These are phyloP conservation scores for Pyrrhura leucotis DNA, from an alignment of 2,797 vertebrate genomes.

Conservation along the genomic window DNA sequence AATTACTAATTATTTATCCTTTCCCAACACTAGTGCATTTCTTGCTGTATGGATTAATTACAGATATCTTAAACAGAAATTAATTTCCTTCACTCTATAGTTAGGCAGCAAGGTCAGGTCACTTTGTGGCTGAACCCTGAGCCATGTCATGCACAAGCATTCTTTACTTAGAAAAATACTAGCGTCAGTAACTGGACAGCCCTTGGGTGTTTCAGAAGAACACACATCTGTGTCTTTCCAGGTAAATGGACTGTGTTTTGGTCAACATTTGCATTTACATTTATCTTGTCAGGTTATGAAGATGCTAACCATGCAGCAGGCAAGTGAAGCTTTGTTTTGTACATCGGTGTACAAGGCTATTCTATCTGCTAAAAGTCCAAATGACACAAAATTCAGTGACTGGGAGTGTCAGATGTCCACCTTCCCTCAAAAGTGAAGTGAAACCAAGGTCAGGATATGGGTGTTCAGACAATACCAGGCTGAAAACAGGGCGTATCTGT, in stretches of 20 bases:
- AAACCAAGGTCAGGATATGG: not conserved
- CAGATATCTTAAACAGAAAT: constrained; percentile 17
- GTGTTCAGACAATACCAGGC: not conserved
- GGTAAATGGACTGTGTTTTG: not conserved
- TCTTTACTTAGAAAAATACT: not conserved
- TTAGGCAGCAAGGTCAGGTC: not conserved
- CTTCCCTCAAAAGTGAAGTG: not conserved
- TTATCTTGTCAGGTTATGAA: not conserved
- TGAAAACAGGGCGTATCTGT: not conserved
- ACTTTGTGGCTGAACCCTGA: not conserved
- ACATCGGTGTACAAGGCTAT: accelerated
- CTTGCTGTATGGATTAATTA: constrained; percentile 25
- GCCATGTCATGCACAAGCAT: not conserved
- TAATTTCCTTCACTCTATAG: not conserved
- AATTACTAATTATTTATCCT: constrained; percentile 39
- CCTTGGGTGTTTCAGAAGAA: not conserved
- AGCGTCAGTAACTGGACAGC: not conserved
- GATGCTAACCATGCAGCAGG: not conserved
- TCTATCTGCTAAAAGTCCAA: not conserved
- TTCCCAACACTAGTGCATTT: not conserved
- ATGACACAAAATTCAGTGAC: accelerated
- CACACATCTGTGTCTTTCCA: not conserved
- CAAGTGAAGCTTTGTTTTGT: not conserved
- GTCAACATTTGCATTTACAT: not conserved
- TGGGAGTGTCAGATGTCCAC: not conserved